Base-by-base conservation (phyloP, 2,797 vertebrate genomes). In the Lepus oiostolus region DNA sequence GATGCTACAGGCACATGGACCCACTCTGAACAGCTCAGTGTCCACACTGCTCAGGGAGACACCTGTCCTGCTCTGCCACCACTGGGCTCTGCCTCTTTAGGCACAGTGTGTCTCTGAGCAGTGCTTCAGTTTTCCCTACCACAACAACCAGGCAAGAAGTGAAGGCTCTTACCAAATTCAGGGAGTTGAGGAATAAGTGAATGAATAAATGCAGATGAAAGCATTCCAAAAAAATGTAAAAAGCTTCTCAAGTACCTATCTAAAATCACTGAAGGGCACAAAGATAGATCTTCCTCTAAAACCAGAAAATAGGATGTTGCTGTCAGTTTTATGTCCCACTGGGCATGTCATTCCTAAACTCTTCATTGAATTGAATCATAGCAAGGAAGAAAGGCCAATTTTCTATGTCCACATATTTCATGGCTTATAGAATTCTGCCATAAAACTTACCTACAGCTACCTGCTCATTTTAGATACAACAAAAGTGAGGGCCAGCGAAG, bases 231-330 rank as follows among this genome's bases (percentile, higher is more conserved):
- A 90, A 95, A 42, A 17, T 50, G 82, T 50, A 71, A 86, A 32
- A 70, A 76, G 38, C 22, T 79, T 30, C 28, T 87, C 42, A 79
- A 38, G 47, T 21, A 93, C 71, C 2, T 65, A n/a, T 47, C 79
- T 74, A 83, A 93, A 95, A 88, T 90, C 72, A 74, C 4, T 58
- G 24, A 74, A 85, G 35, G n/a, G n/a, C 11, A 60, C 30, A 70
- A 91, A 84, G 5, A n/a, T 12, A 80, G 42, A 28, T 88, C 47
- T 77, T 85, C 26, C 16, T 7, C 12, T 32, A 28, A 93, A 90
- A 54, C 21, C 52, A 32, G 28, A n/a, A 12, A 38, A n/a, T 21
- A 60, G 38, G 60, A 70, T 52, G 42, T 47, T 19, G 28, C 47
- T 63, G 22, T 17, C 32, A n/a, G 24, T 22, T 77, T 71, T 63